Evolutionary conservation across 2,113 vertebrate genomes (phyloP).

Genomic region (Notechis scutatus): DNA sequence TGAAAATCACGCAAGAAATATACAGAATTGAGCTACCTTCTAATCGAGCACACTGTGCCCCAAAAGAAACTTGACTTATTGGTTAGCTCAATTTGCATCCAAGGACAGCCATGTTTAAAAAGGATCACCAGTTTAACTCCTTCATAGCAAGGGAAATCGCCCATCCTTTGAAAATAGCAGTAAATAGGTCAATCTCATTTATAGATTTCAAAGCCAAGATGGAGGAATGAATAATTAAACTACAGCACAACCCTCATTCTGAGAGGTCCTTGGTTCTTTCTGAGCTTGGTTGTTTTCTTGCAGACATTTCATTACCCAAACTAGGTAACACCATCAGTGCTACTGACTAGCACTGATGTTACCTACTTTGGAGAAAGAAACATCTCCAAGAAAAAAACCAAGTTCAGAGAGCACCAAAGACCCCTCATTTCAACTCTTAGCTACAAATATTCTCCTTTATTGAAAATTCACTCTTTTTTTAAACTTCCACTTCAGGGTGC

Average conservation of each 20-base stretch:
- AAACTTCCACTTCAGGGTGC: neutral
- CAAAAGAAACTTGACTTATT: neutral
- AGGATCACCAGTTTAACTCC: neutral
- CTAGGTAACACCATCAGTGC: too few relatives aligned
- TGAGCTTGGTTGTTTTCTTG: neutral
- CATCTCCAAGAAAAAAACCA: too few relatives aligned
- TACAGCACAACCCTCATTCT: neutral
- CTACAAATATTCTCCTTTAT: too few relatives aligned
- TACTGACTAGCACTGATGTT: too few relatives aligned
- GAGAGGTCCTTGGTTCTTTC: neutral
- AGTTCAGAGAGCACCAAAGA: too few relatives aligned
- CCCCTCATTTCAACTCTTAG: too few relatives aligned
- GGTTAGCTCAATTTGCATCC: neutral
- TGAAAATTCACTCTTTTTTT: neutral
- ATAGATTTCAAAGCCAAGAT: neutral
- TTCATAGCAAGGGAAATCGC: neutral
- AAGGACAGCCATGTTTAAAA: neutral
- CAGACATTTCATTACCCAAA: too few relatives aligned
- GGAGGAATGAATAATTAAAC: neutral
- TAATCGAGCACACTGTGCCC: neutral
- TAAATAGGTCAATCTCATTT: neutral
- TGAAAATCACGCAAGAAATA: neutral
- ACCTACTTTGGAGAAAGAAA: too few relatives aligned
- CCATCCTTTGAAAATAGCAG: neutral
- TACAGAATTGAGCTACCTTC: neutral